Evolutionary conservation across 2,113 vertebrate genomes (phyloP).

Genomic region (Notarius quadriscutis): DNA sequence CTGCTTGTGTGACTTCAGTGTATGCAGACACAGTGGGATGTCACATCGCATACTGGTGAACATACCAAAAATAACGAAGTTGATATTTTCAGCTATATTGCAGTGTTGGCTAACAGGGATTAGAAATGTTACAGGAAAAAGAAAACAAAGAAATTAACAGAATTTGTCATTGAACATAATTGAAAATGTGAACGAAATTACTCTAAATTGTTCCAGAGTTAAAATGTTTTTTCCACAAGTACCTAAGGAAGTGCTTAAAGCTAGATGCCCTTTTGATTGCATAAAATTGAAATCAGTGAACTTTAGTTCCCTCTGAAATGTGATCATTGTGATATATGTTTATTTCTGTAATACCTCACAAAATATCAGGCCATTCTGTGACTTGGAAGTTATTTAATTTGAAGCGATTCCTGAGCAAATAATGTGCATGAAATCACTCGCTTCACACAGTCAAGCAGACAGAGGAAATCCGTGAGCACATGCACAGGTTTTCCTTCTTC

Average conservation of each 20-base stretch:
- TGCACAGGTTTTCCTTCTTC: no score
- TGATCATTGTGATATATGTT: no score
- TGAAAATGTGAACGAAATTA: not conserved
- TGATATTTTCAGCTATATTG: not conserved
- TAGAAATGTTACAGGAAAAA: not conserved
- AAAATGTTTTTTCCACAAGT: not conserved
- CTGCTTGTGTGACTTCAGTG: not conserved
- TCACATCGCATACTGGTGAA: constrained; percentile 1
- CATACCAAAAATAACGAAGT: not conserved
- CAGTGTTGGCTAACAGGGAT: not conserved
- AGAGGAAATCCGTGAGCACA: no score
- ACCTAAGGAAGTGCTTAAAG: not conserved
- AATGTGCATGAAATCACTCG: no score
- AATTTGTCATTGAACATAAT: not conserved
- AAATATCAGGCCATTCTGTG: no score
- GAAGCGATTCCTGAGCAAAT: no score
- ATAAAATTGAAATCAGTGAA: no score
- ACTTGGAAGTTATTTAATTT: no score
- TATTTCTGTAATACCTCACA: no score
- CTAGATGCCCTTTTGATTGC: no score
- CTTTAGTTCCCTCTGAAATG: no score
- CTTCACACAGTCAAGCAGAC: no score
- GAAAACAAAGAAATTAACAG: not conserved
- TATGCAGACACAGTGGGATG: not conserved
- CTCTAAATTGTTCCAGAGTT: not conserved